A percentile compares a stretch with the other conserved stretches of the same genome.
phyloP scores from a whole-genome alignment of 2,888 invertebrate species.

The Beris morrisii region DNA sequence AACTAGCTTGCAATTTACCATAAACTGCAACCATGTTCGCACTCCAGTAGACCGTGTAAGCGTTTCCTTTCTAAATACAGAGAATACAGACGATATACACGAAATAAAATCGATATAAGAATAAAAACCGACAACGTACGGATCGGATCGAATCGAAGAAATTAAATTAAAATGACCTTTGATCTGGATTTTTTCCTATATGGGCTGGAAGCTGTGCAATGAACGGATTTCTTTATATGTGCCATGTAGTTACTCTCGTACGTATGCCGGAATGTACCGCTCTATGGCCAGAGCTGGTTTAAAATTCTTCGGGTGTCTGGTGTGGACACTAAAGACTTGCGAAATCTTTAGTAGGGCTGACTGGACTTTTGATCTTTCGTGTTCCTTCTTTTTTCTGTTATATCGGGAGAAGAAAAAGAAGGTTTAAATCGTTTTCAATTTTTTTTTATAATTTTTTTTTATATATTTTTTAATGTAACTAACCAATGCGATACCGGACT shows the following conservation, averaged over 20 bases:
- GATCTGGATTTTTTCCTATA: conserved; percentile 33
- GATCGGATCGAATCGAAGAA: conserved; percentile 25
- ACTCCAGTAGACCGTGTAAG: conserved; percentile 25
- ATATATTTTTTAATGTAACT: neutral
- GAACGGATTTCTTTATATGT: neutral
- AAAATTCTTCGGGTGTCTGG: too few species aligned
- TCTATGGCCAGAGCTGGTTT: neutral
- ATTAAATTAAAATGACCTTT: conserved; percentile 35
- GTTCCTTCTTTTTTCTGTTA: conserved; percentile 1
- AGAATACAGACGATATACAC: conserved; percentile 20
- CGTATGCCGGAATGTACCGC: neutral
- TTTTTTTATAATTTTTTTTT: neutral
- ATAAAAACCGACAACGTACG: conserved; percentile 19
- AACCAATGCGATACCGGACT: conserved; percentile 7
- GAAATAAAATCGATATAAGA: conserved; percentile 8
- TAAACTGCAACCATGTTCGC: conserved; percentile 20
- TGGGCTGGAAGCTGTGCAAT: conserved; percentile 1
- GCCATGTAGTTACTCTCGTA: neutral
- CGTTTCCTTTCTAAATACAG: conserved; percentile 15
- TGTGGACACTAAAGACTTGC: too few species aligned
- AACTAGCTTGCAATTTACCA: conserved; percentile 27
- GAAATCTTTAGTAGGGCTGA: neutral
- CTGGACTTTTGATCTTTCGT: conserved; percentile 26
- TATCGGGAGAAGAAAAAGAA: too few species aligned
- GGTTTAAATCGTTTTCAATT: conserved; percentile 5